Base-by-base conservation (phyloP, 1,140 invertebrate genomes). In the Mamestra configurata region DNA sequence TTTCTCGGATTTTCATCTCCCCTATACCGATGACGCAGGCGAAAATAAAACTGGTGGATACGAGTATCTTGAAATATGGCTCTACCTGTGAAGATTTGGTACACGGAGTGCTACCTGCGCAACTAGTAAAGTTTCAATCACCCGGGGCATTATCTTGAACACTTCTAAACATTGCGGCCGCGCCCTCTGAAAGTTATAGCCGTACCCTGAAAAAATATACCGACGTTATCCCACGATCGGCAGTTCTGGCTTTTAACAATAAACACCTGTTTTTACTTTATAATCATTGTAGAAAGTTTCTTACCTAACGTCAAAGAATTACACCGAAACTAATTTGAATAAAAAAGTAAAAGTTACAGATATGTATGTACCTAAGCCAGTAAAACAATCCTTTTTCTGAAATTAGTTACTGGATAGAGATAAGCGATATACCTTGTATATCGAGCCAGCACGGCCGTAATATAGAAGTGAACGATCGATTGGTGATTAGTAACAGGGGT, bases 1-100 rank as follows among this genome's bases (percentile, higher is more conserved):
- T 86, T 87, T 82, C 86, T 81, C 84, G 88, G 88, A 90, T 90
- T 88, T 90, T 89, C 83, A 88, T 90, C 84, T 87, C 80, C 70
- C 79, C 80, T 81, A 84, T 84, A 86, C 77, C 79, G 83, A 85
- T 86, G 84, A 88, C 86, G 84, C 49, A 68, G 84, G 77, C 80
- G 81, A 86, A 89, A 90, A 86, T 86, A 87, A 90, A 86, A 84
- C 59, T 83, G 82, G 79, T 82, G 24, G 75, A 72, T 57, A 77
- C 80, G 57, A 79, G 79, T 77, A 79, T 86, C 81, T 81, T 86
- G 85, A 85, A 86, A 86, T 85, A 85, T 80, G 61, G 78, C 68
- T 71, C 37, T 82, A 84, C 86, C 84, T 88, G 77, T 71, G n/a
- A 79, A 81, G 53, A 79, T 77, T 80, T 40, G 51, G 31, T 49